Conservation (phyloP, 2,113 vertebrate species). For the Oriolus oriolus region DNA sequence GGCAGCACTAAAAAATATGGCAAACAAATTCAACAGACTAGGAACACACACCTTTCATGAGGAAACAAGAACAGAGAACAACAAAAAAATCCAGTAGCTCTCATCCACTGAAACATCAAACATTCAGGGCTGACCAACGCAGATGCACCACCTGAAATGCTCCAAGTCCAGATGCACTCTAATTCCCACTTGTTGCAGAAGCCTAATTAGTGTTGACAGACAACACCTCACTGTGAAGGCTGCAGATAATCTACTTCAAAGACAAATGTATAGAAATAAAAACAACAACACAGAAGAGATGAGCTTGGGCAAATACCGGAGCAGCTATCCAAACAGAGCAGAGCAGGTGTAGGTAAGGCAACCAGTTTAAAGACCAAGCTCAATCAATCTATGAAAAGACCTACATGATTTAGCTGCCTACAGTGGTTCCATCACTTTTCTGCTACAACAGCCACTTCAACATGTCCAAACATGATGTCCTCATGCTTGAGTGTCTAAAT, state of each 20-base stretch:
- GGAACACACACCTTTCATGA: background rate
- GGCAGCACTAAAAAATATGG: background rate
- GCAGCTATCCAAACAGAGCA: background rate
- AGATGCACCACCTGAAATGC: background rate
- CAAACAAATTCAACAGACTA: background rate
- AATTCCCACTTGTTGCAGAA: background rate
- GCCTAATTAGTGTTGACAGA: slow-evolving; percentile 9
- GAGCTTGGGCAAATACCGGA: background rate
- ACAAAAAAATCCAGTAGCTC: background rate
- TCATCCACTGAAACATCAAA: background rate
- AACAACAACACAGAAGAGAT: background rate
- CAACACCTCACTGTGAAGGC: background rate
- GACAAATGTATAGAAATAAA: background rate
- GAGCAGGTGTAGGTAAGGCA: background rate
- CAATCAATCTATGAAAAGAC: background rate
- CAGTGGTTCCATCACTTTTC: background rate
- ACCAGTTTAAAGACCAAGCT: background rate
- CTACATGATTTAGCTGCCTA: background rate
- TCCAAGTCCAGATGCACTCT: background rate
- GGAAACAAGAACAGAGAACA: background rate
- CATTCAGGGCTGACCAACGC: background rate
- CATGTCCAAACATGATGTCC: background rate
- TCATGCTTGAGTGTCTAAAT: background rate
- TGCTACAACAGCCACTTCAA: background rate
- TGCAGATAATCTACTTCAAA: slow-evolving; percentile 28